Evolutionary conservation across 2,888 invertebrate genomes (phyloP), one percentile per base, ranked within the genome.

Genomic region (Gymnoscelis rufifasciata): DNA sequence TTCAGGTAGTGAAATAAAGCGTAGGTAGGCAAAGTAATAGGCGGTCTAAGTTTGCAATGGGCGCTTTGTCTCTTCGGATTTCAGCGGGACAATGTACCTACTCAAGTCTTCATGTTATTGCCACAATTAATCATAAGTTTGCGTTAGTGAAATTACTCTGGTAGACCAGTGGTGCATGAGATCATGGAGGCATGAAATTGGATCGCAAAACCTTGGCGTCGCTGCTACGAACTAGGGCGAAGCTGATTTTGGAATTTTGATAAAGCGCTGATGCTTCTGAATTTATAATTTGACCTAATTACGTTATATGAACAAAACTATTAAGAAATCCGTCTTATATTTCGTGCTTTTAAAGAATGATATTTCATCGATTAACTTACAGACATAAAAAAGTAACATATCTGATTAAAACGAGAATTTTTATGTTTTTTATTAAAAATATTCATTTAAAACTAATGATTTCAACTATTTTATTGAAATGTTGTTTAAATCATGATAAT

Each of bases 101-200:
- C 58, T 51, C 43, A 49, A 19, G 73, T 73, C 72, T 74, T 74
- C 78, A 71, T 77, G 74, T 79, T 83, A 88, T 86, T 84, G 76
- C 80, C 68, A 71, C 80, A 83, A 87, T 88, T 87, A 87, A 88
- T 88, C 88, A 87, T 82, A 88, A 88, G 73, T 87, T 86, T 78
- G 81, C 76, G 79, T 76, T 81, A 83, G 81, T 83, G 81, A 83
- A 84, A 88, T 86, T 86, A 78, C 81, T 78, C 78, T 69, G 68
- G 76, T 71, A 27, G 66, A 57, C 80, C 76, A 83, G 73, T 77
- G 78, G 83, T 82, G 83, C 83, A 83, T 74, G 74, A 76, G 82
- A 66, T 76, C 87, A 82, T 63, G 75, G 76, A 80, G 69, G 79
- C 87, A 84, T 88, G 86, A 88, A 88, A 88, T 88, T 88, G 83